phyloP scores from a whole-genome alignment of 2,888 invertebrate genomes.

The Apodemia zela region DNA sequence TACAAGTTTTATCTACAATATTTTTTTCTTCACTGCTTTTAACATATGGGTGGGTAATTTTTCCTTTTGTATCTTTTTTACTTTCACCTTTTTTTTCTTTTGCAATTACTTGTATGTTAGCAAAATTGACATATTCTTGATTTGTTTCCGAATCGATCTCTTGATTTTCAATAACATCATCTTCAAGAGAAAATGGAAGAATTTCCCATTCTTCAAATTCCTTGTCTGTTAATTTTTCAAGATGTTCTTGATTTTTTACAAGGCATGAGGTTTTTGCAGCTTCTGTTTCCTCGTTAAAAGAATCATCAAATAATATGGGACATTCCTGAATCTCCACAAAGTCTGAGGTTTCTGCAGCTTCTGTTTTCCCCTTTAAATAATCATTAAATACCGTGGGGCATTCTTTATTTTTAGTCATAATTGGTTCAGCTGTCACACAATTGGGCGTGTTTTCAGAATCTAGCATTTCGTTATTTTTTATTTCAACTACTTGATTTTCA shows the following conservation, averaged over 20 bases:
- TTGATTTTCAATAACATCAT: not conserved
- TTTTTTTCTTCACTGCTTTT: not conserved
- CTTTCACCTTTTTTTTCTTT: too few relatives aligned
- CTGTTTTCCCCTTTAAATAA: not conserved
- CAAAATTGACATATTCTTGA: not conserved
- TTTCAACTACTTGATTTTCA: not conserved
- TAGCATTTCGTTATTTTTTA: not conserved
- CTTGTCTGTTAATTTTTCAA: not conserved
- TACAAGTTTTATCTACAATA: too few relatives aligned
- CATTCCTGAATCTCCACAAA: not conserved
- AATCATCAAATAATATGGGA: too few relatives aligned
- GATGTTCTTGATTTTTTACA: not conserved
- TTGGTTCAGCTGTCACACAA: not conserved
- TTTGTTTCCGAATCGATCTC: not conserved
- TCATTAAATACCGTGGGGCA: not conserved
- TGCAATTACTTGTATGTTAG: too few relatives aligned
- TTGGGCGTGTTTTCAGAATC: not conserved
- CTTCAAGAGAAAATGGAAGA: not conserved
- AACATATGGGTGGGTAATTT: not conserved
- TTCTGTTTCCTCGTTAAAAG: too few relatives aligned
- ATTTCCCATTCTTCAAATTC: not conserved
- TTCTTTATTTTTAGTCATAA: not conserved
- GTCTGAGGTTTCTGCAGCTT: not conserved
- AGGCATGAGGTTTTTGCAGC: too few relatives aligned
- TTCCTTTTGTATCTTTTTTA: too few relatives aligned